Conservation (phyloP, 1,140 invertebrate genomes). For the Calliopsis andreniformis region DNA sequence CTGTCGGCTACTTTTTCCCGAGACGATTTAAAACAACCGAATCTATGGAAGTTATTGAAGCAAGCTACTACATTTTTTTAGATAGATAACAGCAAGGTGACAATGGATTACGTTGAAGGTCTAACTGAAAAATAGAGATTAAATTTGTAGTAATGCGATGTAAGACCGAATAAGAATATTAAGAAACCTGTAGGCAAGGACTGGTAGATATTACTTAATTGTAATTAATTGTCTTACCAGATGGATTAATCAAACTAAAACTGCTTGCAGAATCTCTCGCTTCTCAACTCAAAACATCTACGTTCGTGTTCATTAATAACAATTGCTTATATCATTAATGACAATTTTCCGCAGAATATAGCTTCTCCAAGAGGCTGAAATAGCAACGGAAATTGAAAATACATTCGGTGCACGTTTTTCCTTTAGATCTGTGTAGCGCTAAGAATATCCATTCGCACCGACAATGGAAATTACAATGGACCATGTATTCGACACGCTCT, state of each 20-base stretch:
- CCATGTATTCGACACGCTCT: conserved; percentile 65
- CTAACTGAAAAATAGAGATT: too few relatives aligned
- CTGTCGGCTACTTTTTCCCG: conserved; percentile 22
- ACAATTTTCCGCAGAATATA: conserved; percentile 53
- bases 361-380: conserved; percentile 11
- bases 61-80: not conserved
- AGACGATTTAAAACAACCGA: not conserved
- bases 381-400: conserved; percentile 7
- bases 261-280: not conserved
- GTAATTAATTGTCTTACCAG: too few relatives aligned
- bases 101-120: too few relatives aligned
- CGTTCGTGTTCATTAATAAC: conserved; percentile 44
- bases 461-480: conserved; percentile 77
- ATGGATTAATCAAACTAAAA: too few relatives aligned
- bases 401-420: conserved; percentile 77
- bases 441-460: conserved; percentile 77
- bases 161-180: too few relatives aligned
- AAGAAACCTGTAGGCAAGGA: too few relatives aligned
- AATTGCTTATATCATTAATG: conserved; percentile 63
- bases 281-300: not conserved
- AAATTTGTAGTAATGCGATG: too few relatives aligned
- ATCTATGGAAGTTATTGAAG: not conserved
- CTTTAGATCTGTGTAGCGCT: conserved; percentile 71
- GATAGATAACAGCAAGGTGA: too few relatives aligned
- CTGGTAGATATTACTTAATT: too few relatives aligned